Evolutionary conservation across 2,888 invertebrate species (phyloP).

Genomic region (Carpatolechia fugitivella): DNA sequence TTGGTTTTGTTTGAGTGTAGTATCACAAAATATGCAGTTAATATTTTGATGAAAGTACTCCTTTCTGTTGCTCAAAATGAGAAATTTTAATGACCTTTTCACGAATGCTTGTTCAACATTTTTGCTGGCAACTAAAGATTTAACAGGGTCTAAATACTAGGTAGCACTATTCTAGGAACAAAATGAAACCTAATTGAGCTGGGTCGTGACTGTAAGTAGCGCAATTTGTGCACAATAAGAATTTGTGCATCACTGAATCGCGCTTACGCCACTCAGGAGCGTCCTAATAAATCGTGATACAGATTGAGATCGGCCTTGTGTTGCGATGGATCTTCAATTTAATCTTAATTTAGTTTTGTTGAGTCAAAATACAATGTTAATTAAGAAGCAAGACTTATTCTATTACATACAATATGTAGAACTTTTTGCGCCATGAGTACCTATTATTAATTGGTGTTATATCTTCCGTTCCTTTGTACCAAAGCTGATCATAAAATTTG

Average conservation of each 20-base stretch:
- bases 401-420: no score
- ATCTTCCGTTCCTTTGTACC: no score
- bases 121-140: neutral
- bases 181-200: slow-evolving; percentile 6
- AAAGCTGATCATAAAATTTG: no score
- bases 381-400: no score
- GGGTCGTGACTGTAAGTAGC: slow-evolving; percentile 7
- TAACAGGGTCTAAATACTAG: neutral
- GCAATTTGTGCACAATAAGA: slow-evolving; percentile 8
- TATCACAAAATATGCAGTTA: neutral
- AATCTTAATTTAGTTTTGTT: neutral
- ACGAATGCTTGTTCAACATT: no score
- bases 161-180: slow-evolving; percentile 4
- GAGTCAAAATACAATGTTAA: neutral
- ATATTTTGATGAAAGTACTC: neutral
- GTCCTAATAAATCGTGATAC: slow-evolving; percentile 6
- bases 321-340: neutral
- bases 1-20: neutral
- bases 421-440: no score
- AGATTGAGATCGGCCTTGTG: slow-evolving; percentile 8
- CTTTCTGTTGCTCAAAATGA: no score
- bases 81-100: no score
- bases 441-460: no score
- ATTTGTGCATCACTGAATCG: neutral
- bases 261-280: neutral